A percentile compares a stretch with the other conserved stretches of the same genome.
These are phyloP conservation scores for Crossaster papposus DNA, from an alignment of 53 echinoderm and acorn worm species.

Conservation along the genomic window DNA sequence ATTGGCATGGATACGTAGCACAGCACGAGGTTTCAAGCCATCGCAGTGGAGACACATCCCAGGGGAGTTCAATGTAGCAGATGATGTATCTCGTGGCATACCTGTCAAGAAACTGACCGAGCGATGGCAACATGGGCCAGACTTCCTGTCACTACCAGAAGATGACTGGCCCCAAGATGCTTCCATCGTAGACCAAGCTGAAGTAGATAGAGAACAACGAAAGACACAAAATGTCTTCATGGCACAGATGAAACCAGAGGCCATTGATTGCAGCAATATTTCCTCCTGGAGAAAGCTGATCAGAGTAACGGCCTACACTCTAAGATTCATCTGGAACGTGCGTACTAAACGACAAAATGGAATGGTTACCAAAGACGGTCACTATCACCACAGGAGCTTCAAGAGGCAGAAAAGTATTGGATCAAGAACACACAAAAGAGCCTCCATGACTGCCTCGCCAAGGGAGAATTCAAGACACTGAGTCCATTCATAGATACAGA, in stretches of 20 bases:
- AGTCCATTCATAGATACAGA: slow-evolving; percentile 44
- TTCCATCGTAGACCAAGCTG: slow-evolving; percentile 23
- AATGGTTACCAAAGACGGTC: not conserved
- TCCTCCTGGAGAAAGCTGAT: slow-evolving; percentile 68
- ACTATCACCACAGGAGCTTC: slow-evolving; percentile 38
- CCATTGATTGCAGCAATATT: slow-evolving; percentile 50
- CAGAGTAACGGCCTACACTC: slow-evolving; percentile 67
- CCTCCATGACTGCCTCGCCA: slow-evolving; percentile 6
- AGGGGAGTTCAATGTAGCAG: slow-evolving; percentile 61
- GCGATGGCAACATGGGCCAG: slow-evolving; percentile 62
- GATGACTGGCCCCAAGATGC: slow-evolving; percentile 61
- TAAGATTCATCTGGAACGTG: slow-evolving; percentile 53
- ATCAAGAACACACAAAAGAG: slow-evolving; percentile 40
- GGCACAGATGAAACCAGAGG: slow-evolving; percentile 1
- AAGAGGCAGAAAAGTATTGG: slow-evolving; percentile 58
- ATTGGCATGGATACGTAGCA: slow-evolving; percentile 65
- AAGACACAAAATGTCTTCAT: slow-evolving; percentile 18
- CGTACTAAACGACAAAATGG: slow-evolving; percentile 23
- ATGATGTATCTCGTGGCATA: too few relatives aligned
- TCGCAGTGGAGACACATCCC: slow-evolving; percentile 67
- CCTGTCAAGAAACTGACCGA: slow-evolving; percentile 17
- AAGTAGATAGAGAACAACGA: slow-evolving; percentile 23
- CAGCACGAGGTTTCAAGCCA: slow-evolving; percentile 60
- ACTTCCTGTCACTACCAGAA: slow-evolving; percentile 44
- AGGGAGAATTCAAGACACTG: slow-evolving; percentile 16